Conservation (phyloP, 2,113 vertebrate species). For the Barbus barbus region DNA sequence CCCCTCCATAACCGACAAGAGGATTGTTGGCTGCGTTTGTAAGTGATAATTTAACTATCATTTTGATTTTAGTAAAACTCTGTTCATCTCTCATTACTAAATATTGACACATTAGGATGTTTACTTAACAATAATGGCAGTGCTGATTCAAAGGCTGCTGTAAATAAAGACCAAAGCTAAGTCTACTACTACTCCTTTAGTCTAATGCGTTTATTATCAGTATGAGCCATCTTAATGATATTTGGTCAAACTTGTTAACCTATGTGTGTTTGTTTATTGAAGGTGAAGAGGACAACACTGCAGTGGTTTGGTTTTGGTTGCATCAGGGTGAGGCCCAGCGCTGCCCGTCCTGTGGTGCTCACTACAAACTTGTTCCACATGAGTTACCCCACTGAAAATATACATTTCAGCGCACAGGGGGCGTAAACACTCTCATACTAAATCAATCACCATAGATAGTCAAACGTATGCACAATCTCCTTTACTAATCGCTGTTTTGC, state of each 20-base stretch:
- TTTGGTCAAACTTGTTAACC: not conserved
- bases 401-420: not conserved
- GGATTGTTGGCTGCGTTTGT: slow-evolving; percentile 89
- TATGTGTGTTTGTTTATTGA: not conserved
- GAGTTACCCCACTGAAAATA: slow-evolving; percentile 70
- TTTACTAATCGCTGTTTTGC: not conserved
- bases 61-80: too few relatives aligned
- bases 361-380: slow-evolving; percentile 83
- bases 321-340: slow-evolving; percentile 83
- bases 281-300: slow-evolving; percentile 88
- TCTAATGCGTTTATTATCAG: not conserved
- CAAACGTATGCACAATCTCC: not conserved
- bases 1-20: slow-evolving; percentile 80
- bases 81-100: too few relatives aligned
- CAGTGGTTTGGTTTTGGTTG: slow-evolving; percentile 86
- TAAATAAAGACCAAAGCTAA: too few relatives aligned
- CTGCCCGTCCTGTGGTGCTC: slow-evolving; percentile 82
- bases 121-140: too few relatives aligned
- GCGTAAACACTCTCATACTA: not conserved
- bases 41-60: slow-evolving; percentile 60
- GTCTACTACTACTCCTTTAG: too few relatives aligned
- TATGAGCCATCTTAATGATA: not conserved
- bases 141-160: too few relatives aligned
- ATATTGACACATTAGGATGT: too few relatives aligned
- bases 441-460: not conserved